Percentiles rank a stretch among this genome's conserved stretches.
Conservation (phyloP, 2,797 vertebrate genomes). For the Petrocephalus sullivani region DNA sequence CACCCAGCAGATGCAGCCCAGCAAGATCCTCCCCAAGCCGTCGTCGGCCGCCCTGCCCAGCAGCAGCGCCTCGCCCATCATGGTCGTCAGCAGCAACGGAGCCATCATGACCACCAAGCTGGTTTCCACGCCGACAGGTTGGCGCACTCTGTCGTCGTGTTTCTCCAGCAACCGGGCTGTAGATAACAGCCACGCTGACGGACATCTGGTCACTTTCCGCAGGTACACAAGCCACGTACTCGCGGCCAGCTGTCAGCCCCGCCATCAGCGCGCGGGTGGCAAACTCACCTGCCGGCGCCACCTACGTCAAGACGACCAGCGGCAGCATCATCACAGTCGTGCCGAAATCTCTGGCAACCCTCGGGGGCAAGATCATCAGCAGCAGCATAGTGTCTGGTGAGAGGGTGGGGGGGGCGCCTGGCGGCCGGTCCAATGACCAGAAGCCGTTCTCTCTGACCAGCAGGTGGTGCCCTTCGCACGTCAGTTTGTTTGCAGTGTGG, state of each 20-base stretch:
- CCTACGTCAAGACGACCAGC: constrained; percentile 95
- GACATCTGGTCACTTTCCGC: neutral
- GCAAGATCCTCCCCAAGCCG: constrained; percentile 98
- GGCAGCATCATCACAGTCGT: constrained; percentile 98
- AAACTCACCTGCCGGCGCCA: constrained; percentile 78
- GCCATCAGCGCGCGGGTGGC: constrained; percentile 80
- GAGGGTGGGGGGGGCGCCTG: constrained; percentile 27
- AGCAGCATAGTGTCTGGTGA: constrained; percentile 94
- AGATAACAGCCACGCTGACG: neutral
- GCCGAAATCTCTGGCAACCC: constrained; percentile 88
- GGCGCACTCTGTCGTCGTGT: constrained; percentile 10
- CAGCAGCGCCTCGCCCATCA: constrained; percentile 92
- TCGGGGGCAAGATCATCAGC: constrained; percentile 97
- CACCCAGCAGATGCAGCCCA: constrained; percentile 97
- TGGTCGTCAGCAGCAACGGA: constrained; percentile 98
- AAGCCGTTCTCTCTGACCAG: neutral
- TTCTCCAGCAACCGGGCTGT: neutral
- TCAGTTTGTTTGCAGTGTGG: neutral
- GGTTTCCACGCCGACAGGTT: constrained; percentile 91
- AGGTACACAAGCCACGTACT: constrained; percentile 89
- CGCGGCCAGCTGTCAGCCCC: constrained; percentile 79
- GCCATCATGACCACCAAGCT: constrained; percentile 97
- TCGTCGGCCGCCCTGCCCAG: constrained; percentile 79
- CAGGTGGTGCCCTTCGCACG: neutral
- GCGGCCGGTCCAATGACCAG: neutral